Evolutionary conservation across 2,888 invertebrate species (phyloP).

Genomic region (Aquatica leii): DNA sequence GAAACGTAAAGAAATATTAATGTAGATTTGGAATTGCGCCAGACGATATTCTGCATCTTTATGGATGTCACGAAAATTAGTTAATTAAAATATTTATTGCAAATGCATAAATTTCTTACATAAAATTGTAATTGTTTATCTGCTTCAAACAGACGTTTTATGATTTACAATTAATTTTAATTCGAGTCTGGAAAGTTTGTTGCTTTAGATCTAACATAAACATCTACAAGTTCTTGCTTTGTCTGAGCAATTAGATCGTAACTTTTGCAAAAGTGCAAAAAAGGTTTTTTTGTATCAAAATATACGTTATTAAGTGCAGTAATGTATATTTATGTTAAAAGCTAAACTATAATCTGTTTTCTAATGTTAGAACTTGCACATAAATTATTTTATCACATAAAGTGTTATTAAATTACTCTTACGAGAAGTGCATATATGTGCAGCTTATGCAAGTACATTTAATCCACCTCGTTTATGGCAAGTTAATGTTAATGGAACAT

Average conservation of each 20-base stretch:
- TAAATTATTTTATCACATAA: slow-evolving; percentile 27
- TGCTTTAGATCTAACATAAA: no score
- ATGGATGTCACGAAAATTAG: not conserved
- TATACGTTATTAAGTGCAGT: not conserved
- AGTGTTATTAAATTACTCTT: slow-evolving; percentile 30
- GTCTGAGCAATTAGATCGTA: no score
- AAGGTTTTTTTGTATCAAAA: no score
- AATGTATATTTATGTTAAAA: no score
- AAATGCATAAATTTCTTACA: not conserved
- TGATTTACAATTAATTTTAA: no score
- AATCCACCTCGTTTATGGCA: slow-evolving; percentile 13
- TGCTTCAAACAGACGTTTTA: no score
- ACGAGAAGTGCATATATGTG: slow-evolving; percentile 17
- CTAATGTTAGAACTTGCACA: slow-evolving; percentile 23
- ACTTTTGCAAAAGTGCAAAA: no score
- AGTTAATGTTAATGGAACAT: slow-evolving; percentile 17
- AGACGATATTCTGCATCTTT: not conserved
- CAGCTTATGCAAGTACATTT: slow-evolving; percentile 22
- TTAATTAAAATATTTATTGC: not conserved
- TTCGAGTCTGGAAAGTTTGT: no score
- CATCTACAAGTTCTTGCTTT: no score
- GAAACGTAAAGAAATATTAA: no score
- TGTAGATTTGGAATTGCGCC: no score
- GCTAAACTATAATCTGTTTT: not conserved
- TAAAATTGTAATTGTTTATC: no score